A percentile compares a stretch with the other conserved stretches of the same genome.
phyloP scores from a whole-genome alignment of 2,797 vertebrate genomes.

The Thunnus albacares region DNA sequence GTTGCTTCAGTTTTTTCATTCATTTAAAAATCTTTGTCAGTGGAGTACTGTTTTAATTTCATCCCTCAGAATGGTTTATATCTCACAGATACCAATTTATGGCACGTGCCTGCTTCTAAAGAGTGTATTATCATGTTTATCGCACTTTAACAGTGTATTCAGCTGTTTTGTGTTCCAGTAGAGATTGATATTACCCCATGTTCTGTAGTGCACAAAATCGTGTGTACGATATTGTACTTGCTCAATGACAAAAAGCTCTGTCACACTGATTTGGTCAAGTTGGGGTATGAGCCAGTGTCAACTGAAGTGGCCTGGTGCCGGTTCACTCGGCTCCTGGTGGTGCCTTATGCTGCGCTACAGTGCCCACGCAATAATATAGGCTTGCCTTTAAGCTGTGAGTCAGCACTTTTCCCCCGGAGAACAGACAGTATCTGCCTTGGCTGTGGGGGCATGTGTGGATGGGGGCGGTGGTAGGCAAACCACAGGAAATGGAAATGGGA shows the following conservation, averaged over 20 bases:
- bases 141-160: not conserved
- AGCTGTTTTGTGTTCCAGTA: not conserved
- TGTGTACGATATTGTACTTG: not conserved
- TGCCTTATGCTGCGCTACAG: slow-evolving; percentile 37
- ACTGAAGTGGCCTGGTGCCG: slow-evolving; percentile 39
- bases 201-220: not conserved
- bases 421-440: slow-evolving; percentile 66
- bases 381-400: slow-evolving; percentile 71
- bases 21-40: not conserved
- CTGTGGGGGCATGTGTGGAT: slow-evolving; percentile 55
- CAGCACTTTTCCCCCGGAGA: slow-evolving; percentile 72
- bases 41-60: not conserved
- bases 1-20: too few species aligned
- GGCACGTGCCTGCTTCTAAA: not conserved
- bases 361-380: slow-evolving; percentile 57
- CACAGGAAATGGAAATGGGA: slow-evolving; percentile 77
- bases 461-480: slow-evolving; percentile 52
- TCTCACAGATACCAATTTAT: not conserved
- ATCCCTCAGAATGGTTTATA: not conserved
- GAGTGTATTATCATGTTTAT: not conserved
- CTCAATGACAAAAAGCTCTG: not conserved
- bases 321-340: slow-evolving; percentile 57
- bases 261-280: slow-evolving; percentile 14
- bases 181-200: not conserved
- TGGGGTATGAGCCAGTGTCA: slow-evolving; percentile 23